Evolutionary conservation across 2,797 vertebrate species (phyloP), one percentile per base, ranked within the genome.

Genomic region (Rhinophrynus dorsalis): DNA sequence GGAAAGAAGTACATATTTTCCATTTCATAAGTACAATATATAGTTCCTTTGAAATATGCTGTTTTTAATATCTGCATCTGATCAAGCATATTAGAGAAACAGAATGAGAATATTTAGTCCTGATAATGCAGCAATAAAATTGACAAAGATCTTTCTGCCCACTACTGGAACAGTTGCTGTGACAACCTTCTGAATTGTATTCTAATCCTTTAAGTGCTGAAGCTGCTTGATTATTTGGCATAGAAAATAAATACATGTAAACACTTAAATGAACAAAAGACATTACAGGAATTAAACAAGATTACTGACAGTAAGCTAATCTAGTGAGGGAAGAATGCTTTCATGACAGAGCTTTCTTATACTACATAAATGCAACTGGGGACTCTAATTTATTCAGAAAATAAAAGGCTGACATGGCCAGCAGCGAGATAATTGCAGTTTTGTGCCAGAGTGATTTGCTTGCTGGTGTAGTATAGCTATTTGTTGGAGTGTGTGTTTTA

Each of bases 271-370:
- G 55, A 66, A 73, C 55, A 73, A 73, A 67, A 54, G 54, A 66
- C 33, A 73, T 73, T 73, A 59, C 44, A 58, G 44, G 35, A 61
- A 73, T 65, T 72, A 72, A 72, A 72, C 61, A 65, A 72, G 68
- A 72, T 72, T 72, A 72, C 61, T 65, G 68, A 63, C 52, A 65
- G 47, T 60, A 66, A 73, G 21, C 62, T 60, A 73, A 73, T 73
- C 54, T 66, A 57, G 44, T 33, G 45, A n/a, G 29, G 55, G 54
- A 58, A 44, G 45, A 50, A 59, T 60, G 33, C 42, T 59, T 66
- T 59, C 62, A 73, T 54, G 54, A 73, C 44, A 59, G 27, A 30
- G 45, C 13, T n/a, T 32, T 73, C 35, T 66, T 67, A 54, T 54
- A 17, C 54, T 21, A 59, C 62, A 54, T 54, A 44, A 60, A 54